These are phyloP conservation scores for Eurypyga helias DNA, from an alignment of 2,113 vertebrate genomes.

Conservation along the genomic window DNA sequence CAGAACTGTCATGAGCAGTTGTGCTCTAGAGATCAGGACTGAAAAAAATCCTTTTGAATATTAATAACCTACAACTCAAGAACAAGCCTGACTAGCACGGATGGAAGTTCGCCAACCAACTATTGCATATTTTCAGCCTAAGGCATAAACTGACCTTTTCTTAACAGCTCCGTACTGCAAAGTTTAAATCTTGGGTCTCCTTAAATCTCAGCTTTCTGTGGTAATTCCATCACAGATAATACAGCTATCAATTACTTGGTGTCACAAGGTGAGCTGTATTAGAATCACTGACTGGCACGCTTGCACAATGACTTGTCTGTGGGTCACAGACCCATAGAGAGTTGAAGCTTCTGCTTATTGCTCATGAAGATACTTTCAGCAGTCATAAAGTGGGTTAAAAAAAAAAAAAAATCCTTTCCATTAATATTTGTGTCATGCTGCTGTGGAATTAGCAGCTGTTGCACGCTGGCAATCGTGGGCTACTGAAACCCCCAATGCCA, in stretches of 20 bases:
- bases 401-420: not conserved
- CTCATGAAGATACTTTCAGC: not conserved
- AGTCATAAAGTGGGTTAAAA: not conserved
- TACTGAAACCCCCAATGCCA: not conserved
- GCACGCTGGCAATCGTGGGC: not conserved
- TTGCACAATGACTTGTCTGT: not conserved
- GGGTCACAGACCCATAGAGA: not conserved
- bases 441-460: not conserved
- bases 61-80: slow-evolving; percentile 18
- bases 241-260: not conserved
- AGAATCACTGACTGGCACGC: not conserved
- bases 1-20: not conserved
- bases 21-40: slow-evolving; percentile 19
- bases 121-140: not conserved
- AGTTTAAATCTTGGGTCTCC: not conserved
- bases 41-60: slow-evolving; percentile 31
- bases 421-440: not conserved
- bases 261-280: not conserved
- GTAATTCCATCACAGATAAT: not conserved
- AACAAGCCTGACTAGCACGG: not conserved
- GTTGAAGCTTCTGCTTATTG: not conserved
- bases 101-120: not conserved
- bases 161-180: slow-evolving; percentile 4
- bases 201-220: not conserved
- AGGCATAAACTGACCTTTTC: slow-evolving; percentile 53